These are phyloP conservation scores for Pelvicachromis taeniatus DNA, from an alignment of 2,113 vertebrate species.

Conservation along the genomic window DNA sequence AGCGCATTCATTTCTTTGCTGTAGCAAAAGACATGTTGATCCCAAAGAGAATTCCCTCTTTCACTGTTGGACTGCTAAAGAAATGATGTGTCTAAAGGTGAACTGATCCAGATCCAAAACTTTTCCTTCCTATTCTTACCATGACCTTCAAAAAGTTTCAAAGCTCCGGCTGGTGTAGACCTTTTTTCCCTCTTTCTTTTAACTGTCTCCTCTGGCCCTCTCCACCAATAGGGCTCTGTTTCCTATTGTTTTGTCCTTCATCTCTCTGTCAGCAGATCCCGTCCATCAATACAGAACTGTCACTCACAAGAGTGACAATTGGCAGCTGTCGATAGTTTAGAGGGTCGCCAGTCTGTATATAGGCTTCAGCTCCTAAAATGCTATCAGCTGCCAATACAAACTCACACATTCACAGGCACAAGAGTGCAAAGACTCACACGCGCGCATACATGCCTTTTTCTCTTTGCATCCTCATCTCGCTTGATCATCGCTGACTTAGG, in stretches of 20 bases:
- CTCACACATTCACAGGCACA: conserved; percentile 6
- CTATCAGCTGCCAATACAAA: conserved; percentile 68
- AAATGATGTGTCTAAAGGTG: not conserved
- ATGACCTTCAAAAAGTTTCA: conserved; percentile 50
- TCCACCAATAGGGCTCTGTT: conserved; percentile 13
- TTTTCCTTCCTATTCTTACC: not conserved
- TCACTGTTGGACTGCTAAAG: not conserved
- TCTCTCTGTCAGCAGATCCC: conserved; percentile 58
- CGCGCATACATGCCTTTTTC: not conserved
- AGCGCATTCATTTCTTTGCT: not conserved
- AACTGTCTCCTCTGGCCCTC: conserved; percentile 9
- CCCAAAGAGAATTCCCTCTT: not conserved
- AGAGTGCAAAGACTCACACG: not conserved
- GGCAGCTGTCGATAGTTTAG: conserved; percentile 65
- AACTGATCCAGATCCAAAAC: not conserved
- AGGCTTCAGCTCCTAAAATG: conserved; percentile 49
- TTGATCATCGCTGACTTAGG: conserved; percentile 65
- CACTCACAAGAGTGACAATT: conserved; percentile 65
- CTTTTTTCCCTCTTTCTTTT: conserved; percentile 1
- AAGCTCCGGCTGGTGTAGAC: not conserved
- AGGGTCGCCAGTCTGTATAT: conserved; percentile 40
- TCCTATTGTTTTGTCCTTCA: conserved; percentile 62
- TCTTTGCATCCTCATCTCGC: conserved; percentile 60
- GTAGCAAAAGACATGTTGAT: not conserved
- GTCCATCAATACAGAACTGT: conserved; percentile 68